phyloP scores from a whole-genome alignment of 2,113 vertebrate species.

The Amblyornis subalaris region DNA sequence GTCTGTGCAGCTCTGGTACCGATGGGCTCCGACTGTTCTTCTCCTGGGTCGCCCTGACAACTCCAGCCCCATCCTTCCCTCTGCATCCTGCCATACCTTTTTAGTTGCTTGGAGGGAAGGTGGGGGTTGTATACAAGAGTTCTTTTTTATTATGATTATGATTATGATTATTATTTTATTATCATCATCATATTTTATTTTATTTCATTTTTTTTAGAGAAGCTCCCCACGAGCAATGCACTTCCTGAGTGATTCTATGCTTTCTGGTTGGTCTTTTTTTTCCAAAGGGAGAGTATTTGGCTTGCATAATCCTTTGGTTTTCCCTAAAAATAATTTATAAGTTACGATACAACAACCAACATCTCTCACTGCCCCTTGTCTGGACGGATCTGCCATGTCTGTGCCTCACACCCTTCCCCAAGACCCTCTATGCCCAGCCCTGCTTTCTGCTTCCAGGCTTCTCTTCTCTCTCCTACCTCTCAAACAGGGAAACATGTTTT shows the following conservation, averaged over 20 bases:
- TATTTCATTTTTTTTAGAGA: background rate
- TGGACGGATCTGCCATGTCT: background rate
- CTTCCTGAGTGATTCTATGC: background rate
- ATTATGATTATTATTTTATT: background rate
- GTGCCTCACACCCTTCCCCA: background rate
- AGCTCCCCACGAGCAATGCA: background rate
- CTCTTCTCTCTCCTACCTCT: background rate
- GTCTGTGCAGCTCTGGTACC: conserved; percentile 66
- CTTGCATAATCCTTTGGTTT: background rate
- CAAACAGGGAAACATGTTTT: background rate
- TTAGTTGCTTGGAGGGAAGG: background rate
- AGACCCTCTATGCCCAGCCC: background rate
- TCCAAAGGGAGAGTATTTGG: background rate
- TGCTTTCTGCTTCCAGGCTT: conserved; percentile 16
- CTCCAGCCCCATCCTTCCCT: background rate
- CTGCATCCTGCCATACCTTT: background rate
- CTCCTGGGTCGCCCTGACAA: background rate
- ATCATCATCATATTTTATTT: background rate
- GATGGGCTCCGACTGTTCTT: conserved; percentile 50
- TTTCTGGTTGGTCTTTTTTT: background rate
- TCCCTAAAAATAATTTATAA: background rate
- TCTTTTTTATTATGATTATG: background rate
- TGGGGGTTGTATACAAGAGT: background rate
- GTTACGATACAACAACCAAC: accelerated
- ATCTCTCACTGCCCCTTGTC: background rate